These are phyloP conservation scores for Tinea semifulvella DNA, from an alignment of 2,888 invertebrate species.

Conservation along the genomic window DNA sequence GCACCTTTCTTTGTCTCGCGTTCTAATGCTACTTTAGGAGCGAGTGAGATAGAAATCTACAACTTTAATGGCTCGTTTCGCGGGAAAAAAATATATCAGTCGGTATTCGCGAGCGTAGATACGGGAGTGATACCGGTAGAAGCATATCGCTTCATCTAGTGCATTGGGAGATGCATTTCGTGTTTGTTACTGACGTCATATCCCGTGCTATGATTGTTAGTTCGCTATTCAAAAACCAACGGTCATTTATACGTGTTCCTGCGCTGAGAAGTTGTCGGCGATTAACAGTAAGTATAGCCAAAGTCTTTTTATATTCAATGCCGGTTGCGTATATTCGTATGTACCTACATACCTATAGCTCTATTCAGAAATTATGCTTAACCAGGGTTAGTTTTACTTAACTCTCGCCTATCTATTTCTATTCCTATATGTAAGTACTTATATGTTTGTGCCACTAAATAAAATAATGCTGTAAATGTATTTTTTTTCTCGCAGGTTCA, in stretches of 20 bases:
- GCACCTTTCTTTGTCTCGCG: slow-evolving; percentile 67
- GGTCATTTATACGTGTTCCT: slow-evolving; percentile 38
- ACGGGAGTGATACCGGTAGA: slow-evolving; percentile 62
- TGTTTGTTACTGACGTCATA: not conserved
- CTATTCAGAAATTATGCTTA: no score
- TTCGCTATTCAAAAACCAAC: not conserved
- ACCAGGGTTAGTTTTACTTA: no score
- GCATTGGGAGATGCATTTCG: slow-evolving; percentile 22
- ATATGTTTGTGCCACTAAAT: no score
- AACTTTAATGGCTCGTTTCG: slow-evolving; percentile 67
- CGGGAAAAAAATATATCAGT: slow-evolving; percentile 62
- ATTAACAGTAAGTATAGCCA: not conserved
- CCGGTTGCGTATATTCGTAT: not conserved
- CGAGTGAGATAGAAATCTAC: slow-evolving; percentile 65
- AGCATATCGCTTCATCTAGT: slow-evolving; percentile 34
- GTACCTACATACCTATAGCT: not conserved
- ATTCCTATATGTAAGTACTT: no score
- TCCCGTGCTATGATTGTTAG: not conserved
- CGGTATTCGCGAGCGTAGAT: slow-evolving; percentile 65
- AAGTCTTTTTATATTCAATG: not conserved
- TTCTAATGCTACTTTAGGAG: slow-evolving; percentile 44
- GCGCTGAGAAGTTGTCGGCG: not conserved
- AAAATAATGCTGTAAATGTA: no score
- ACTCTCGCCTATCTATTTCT: no score
- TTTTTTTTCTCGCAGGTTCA: no score